Conservation (phyloP, 2,113 vertebrate species). For the Silurus asotus region DNA sequence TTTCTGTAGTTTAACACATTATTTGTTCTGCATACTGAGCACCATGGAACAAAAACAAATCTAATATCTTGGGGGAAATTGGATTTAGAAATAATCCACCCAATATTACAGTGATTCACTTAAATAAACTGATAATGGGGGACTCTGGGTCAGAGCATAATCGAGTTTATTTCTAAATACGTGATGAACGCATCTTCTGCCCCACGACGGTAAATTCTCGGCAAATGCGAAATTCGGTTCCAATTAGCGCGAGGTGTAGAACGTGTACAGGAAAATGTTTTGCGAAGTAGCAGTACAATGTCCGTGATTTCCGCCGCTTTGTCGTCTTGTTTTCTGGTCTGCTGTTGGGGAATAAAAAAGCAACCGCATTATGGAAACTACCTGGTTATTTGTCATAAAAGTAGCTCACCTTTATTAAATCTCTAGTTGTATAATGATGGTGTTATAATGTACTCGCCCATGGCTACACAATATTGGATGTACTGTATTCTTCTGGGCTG, state of each 20-base stretch:
- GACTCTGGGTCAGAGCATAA: background rate
- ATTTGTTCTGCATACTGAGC: background rate
- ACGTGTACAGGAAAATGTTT: background rate
- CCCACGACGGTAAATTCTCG: background rate
- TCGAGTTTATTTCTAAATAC: conserved; percentile 7
- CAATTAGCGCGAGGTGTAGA: background rate
- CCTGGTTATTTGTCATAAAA: background rate
- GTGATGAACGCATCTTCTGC: background rate
- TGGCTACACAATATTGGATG: too few relatives aligned
- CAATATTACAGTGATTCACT: background rate
- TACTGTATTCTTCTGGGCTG: background rate
- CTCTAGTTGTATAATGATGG: background rate
- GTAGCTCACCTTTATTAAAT: background rate
- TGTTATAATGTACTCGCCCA: background rate
- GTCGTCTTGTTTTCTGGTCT: background rate
- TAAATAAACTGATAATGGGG: conserved; percentile 1
- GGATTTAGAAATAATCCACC: conserved; percentile 4
- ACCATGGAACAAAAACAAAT: background rate
- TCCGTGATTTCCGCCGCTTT: background rate
- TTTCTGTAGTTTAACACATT: background rate
- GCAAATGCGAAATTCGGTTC: background rate
- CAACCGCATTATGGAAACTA: background rate
- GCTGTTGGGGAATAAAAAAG: background rate
- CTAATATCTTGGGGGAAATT: background rate
- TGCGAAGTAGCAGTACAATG: background rate